These are phyloP conservation scores for Ophraella communa DNA, from an alignment of 2,888 invertebrate species.

Conservation along the genomic window DNA sequence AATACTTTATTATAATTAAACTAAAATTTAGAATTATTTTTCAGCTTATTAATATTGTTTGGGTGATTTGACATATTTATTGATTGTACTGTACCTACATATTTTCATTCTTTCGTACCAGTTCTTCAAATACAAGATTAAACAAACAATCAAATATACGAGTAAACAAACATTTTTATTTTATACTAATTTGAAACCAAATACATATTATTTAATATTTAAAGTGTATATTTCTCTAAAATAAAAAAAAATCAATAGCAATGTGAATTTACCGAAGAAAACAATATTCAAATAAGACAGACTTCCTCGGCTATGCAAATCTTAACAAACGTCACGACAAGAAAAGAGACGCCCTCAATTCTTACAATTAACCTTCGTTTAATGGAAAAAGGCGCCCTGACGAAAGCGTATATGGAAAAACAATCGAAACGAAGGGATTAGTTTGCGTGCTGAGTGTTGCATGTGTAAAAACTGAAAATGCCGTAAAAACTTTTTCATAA, in stretches of 20 bases:
- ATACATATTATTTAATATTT: too few species aligned
- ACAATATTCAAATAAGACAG: constrained; percentile 35
- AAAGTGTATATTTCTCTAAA: too few species aligned
- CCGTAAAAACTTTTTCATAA: constrained; percentile 57
- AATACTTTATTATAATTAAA: too few species aligned
- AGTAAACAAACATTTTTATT: too few species aligned
- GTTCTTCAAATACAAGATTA: too few species aligned
- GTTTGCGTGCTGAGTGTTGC: constrained; percentile 54
- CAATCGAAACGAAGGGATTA: constrained; percentile 44
- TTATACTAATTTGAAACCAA: too few species aligned
- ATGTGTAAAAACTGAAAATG: constrained; percentile 56
- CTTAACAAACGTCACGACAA: constrained; percentile 26
- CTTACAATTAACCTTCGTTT: constrained; percentile 26
- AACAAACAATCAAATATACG: too few species aligned
- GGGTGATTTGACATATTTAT: too few species aligned
- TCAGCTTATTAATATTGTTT: too few species aligned
- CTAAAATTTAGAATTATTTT: too few species aligned
- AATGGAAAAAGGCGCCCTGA: constrained; percentile 29
- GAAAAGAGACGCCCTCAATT: constrained; percentile 22
- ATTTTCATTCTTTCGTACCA: too few species aligned
- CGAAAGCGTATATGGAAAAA: constrained; percentile 31
- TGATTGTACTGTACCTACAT: too few species aligned
- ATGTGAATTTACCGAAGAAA: constrained; percentile 10
- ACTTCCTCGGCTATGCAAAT: constrained; percentile 19
- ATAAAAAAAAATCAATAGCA: constrained; percentile 13